Percentiles rank a stretch among this genome's conserved stretches.
Evolutionary conservation across 1,140 invertebrate genomes (phyloP).

Genomic region (Drosophila virilis): DNA sequence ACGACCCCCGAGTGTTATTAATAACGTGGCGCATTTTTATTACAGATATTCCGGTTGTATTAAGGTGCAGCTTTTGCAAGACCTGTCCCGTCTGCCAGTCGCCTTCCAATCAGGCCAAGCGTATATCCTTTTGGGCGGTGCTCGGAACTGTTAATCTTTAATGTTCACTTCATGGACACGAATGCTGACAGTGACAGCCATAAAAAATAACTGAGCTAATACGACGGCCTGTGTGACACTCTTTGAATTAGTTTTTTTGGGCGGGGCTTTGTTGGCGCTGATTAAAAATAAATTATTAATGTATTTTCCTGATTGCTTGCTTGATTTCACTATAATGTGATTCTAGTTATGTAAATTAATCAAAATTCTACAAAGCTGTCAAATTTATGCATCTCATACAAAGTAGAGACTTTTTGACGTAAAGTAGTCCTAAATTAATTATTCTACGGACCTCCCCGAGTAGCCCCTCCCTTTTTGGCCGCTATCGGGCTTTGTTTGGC

Average conservation of each 20-base stretch:
- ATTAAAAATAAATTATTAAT: constrained; percentile 78
- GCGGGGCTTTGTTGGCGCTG: constrained; percentile 41
- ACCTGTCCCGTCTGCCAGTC: neutral
- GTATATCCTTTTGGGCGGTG: constrained; percentile 8
- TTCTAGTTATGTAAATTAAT: constrained; percentile 22
- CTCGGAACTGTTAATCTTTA: constrained; percentile 63
- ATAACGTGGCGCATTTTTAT: constrained; percentile 69
- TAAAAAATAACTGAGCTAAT: constrained; percentile 55
- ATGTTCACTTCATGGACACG: constrained; percentile 45
- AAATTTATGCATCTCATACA: neutral
- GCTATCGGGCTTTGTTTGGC: too few species aligned
- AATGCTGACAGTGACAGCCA: constrained; percentile 63
- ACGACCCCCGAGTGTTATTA: constrained; percentile 62
- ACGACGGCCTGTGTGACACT: constrained; percentile 3
- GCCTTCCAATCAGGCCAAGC: constrained; percentile 10
- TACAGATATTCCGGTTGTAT: constrained; percentile 60
- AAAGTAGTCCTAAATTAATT: too few species aligned
- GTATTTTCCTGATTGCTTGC: constrained; percentile 42
- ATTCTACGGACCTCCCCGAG: too few species aligned
- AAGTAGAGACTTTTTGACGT: neutral
- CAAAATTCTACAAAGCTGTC: neutral
- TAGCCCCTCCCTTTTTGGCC: too few species aligned
- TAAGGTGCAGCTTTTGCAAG: constrained; percentile 53
- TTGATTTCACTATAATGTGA: constrained; percentile 40
- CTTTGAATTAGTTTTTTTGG: constrained; percentile 29